These are phyloP conservation scores for Cetoscarus ocellatus DNA, from an alignment of 2,797 vertebrate genomes.

Conservation along the genomic window DNA sequence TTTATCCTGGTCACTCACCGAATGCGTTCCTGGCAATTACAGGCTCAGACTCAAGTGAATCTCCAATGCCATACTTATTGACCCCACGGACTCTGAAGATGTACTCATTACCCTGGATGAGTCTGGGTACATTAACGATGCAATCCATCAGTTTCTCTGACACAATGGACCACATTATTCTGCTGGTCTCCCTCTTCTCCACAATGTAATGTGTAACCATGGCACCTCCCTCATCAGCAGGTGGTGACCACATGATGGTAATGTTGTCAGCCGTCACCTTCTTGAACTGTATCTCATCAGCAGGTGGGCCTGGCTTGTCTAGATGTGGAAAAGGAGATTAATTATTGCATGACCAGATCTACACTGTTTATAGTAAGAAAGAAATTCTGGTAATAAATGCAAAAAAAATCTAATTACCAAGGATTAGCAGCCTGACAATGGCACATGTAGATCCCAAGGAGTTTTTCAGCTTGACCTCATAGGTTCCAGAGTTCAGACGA, in stretches of 20 bases:
- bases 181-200: conserved; percentile 97
- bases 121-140: conserved; percentile 92
- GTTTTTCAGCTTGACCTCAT: conserved; percentile 96
- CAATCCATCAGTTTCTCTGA: conserved; percentile 94
- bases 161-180: conserved; percentile 97
- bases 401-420: no score
- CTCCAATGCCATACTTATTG: conserved; percentile 97
- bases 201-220: conserved; percentile 96
- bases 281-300: conserved; percentile 94
- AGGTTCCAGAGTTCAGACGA: conserved; percentile 92
- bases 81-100: conserved; percentile 96
- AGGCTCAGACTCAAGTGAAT: conserved; percentile 93
- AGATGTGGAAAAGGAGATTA: no score
- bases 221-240: conserved; percentile 94
- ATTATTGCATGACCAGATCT: no score
- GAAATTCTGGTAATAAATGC: no score
- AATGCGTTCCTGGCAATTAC: conserved; percentile 94
- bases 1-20: conserved; percentile 83
- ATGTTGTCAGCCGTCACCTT: conserved; percentile 95
- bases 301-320: conserved; percentile 97
- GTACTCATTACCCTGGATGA: conserved; percentile 98
- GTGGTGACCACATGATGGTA: conserved; percentile 94
- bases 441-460: conserved; percentile 93
- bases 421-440: conserved; percentile 87
- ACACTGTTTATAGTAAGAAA: no score